These are phyloP conservation scores for Lomographa bimaculata DNA, from an alignment of 2,888 invertebrate genomes.

Conservation along the genomic window DNA sequence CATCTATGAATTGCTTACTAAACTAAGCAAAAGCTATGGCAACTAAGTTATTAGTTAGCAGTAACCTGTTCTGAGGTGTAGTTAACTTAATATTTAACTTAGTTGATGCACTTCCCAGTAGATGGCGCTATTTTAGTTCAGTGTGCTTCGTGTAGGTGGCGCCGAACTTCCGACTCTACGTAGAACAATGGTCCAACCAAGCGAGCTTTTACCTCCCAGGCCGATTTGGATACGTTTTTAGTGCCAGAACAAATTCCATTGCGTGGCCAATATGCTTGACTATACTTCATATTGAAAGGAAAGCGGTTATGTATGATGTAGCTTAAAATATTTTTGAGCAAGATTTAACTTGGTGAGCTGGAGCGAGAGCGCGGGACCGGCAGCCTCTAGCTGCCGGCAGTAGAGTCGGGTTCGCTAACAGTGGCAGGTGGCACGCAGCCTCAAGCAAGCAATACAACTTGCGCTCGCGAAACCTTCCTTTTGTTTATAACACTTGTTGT, in stretches of 20 bases:
- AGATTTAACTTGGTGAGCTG: slow-evolving; percentile 46
- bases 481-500: slow-evolving; percentile 76
- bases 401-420: slow-evolving; percentile 69
- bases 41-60: neutral
- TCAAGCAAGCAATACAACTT: slow-evolving; percentile 50
- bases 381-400: slow-evolving; percentile 62
- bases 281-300: neutral
- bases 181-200: slow-evolving; percentile 23
- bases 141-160: slow-evolving; percentile 37
- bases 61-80: neutral
- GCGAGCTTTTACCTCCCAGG: slow-evolving; percentile 45
- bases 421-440: slow-evolving; percentile 73
- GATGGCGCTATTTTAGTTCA: slow-evolving; percentile 46
- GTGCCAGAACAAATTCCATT: slow-evolving; percentile 38
- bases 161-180: slow-evolving; percentile 18
- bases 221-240: slow-evolving; percentile 3
- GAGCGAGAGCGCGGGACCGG: slow-evolving; percentile 61
- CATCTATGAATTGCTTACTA: neutral
- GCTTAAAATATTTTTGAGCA: neutral
- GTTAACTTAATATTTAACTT: slow-evolving; percentile 12
- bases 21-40: neutral
- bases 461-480: slow-evolving; percentile 68
- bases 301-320: slow-evolving; percentile 32
- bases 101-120: slow-evolving; percentile 25
- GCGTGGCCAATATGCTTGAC: slow-evolving; percentile 35